These are phyloP conservation scores for Siderastrea radians DNA, from an alignment of 92 coral and sea anemone species.

Conservation along the genomic window DNA sequence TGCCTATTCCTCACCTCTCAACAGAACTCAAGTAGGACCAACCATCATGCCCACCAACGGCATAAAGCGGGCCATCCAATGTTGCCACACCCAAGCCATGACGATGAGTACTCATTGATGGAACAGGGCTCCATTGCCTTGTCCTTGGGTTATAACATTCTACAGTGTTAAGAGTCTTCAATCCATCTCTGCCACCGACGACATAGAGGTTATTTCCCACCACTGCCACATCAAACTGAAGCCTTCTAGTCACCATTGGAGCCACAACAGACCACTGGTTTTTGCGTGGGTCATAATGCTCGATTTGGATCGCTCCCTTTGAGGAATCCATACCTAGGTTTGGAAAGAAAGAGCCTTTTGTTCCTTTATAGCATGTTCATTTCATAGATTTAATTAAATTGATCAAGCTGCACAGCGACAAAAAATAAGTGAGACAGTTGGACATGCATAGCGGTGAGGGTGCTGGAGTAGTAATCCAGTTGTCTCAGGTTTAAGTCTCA, in stretches of 20 bases:
- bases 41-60: constrained; percentile 99
- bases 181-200: constrained; percentile 98
- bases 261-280: constrained; percentile 91
- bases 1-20: constrained; percentile 73
- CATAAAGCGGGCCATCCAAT: constrained; percentile 95
- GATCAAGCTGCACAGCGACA: too few relatives aligned
- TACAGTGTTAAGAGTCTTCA: constrained; percentile 96
- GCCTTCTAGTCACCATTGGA: constrained; percentile 92
- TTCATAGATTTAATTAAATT: neutral
- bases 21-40: constrained; percentile 99
- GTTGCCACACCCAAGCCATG: constrained; percentile 99
- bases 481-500: too few relatives aligned
- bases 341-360: constrained; percentile 55
- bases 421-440: too few relatives aligned
- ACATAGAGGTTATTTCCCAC: constrained; percentile 77
- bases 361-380: constrained; percentile 36
- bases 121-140: constrained; percentile 83
- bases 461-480: too few relatives aligned
- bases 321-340: constrained; percentile 90
- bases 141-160: constrained; percentile 93
- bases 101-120: constrained; percentile 98
- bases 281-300: constrained; percentile 87
- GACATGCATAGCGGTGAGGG: too few relatives aligned
- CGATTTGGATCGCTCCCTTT: constrained; percentile 97
- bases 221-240: constrained; percentile 98